A percentile compares a stretch with the other conserved stretches of the same genome.
Evolutionary conservation across 2,113 vertebrate genomes (phyloP).

Genomic region (Climacteris rufus): DNA sequence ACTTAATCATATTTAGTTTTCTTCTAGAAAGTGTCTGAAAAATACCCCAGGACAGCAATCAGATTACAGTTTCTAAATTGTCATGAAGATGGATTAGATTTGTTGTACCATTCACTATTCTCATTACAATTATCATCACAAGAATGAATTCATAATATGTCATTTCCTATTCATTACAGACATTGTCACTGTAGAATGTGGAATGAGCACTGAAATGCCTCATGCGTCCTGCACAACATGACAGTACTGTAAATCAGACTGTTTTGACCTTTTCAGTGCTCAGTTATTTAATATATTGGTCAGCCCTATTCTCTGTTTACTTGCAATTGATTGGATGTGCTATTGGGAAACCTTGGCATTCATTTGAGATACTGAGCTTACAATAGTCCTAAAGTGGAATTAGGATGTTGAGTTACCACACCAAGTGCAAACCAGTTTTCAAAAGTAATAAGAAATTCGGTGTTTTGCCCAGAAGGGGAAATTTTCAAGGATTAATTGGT

Average conservation of each 20-base stretch:
- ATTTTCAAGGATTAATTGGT: background rate
- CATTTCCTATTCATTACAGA: constrained; percentile 62
- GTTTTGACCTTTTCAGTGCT: constrained; percentile 2
- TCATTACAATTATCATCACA: constrained; percentile 64
- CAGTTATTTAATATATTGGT: background rate
- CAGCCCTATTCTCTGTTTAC: background rate
- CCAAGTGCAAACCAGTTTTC: background rate
- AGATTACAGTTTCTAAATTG: constrained; percentile 34
- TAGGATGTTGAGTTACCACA: background rate
- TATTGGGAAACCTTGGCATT: background rate
- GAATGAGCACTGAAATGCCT: constrained; percentile 21
- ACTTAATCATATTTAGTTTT: background rate
- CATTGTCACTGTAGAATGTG: constrained; percentile 22
- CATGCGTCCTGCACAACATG: background rate
- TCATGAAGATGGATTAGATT: constrained; percentile 57
- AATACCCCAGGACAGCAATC: background rate
- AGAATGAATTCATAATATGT: constrained; percentile 57
- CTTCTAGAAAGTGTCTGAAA: background rate
- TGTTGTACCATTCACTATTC: constrained; percentile 56
- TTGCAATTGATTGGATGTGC: background rate
- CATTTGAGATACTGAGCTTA: background rate
- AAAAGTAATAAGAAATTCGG: background rate
- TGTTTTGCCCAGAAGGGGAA: background rate
- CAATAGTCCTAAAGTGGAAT: background rate
- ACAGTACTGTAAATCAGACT: background rate